Percentiles rank a stretch among this genome's conserved stretches.
Conservation (phyloP, 2,113 vertebrate species). For the Hippocampus zosterae region DNA sequence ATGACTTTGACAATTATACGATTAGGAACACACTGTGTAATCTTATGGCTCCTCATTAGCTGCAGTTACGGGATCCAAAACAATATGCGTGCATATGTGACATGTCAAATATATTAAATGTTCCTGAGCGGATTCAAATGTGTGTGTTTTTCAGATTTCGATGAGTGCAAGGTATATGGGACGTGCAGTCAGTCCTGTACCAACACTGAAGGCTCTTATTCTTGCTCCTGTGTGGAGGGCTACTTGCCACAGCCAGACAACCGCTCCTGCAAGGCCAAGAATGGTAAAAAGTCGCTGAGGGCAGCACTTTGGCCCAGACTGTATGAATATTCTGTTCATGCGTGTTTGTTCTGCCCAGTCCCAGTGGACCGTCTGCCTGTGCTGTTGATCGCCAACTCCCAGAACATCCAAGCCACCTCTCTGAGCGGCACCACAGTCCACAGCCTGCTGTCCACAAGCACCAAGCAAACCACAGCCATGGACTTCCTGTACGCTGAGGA, state of each 20-base stretch:
- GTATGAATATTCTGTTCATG: constrained; percentile 1
- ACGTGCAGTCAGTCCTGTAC: constrained; percentile 93
- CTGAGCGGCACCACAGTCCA: constrained; percentile 83
- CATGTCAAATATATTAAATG: background rate
- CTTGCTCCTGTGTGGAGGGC: constrained; percentile 90
- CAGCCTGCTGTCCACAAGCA: constrained; percentile 83
- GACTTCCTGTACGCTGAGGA: constrained; percentile 93
- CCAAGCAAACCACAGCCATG: constrained; percentile 96
- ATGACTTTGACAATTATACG: background rate
- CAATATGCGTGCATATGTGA: background rate
- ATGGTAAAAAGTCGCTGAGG: constrained; percentile 70
- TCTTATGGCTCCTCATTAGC: background rate
- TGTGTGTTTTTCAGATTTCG: constrained; percentile 75
- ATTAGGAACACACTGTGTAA: background rate
- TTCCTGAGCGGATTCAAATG: constrained; percentile 20
- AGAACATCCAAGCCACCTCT: constrained; percentile 93
- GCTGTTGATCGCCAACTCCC: constrained; percentile 92
- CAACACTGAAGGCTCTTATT: constrained; percentile 86
- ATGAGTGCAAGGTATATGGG: constrained; percentile 88
- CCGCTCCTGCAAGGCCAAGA: constrained; percentile 97
- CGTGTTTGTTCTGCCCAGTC: constrained; percentile 39
- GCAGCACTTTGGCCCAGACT: background rate
- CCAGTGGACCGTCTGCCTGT: constrained; percentile 90
- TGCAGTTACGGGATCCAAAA: background rate
- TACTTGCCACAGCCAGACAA: constrained; percentile 92